Evolutionary conservation across 2,888 invertebrate genomes (phyloP), one percentile per base, ranked within the genome.

Genomic region (Priapulus caudatus): DNA sequence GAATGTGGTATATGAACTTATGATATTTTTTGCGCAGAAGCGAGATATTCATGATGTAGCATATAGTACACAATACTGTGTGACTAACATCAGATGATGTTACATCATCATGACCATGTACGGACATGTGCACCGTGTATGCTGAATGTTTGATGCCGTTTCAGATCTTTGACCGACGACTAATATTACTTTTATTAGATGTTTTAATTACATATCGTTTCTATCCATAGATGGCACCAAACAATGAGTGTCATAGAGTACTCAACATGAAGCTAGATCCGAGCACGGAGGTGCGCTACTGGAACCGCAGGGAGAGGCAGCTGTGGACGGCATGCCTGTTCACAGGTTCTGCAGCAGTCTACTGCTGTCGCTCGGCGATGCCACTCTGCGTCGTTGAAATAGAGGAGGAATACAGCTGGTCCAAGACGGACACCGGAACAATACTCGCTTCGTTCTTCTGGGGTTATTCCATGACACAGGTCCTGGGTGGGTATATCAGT

Each of bases 381-480:
- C 82, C 83, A 10, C 69, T 83, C 47, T 73, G 80, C 54, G 74
- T 79, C 54, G 79, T 80, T 16, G 72, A 78, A 1, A 77, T 82
- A 49, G 76, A 80, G 43, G 73, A 77, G 50, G 80, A 81, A 60
- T 75, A 78, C 63, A 75, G 76, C 52, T 83, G 82, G 82, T 79
- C 77, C 61, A 82, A 81, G 71, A 78, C 79, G 19, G 78, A 82
- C 59, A 77, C 80, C n/a, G 83, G 82, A n/a, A 78, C 79, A 1
- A 78, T 82, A 48, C 68, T 83, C 21, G 81, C 81, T 20, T 79
- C 81, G 20, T 83, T 83, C 64, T 83, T 83, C 65, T 83, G 83
- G 82, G 83, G 83, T 47, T 83, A 83, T 63, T 80, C 80, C 1
- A 66, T 81, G 56, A 83, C 82, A 1, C 74, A 74, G 64, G 63